Conservation (phyloP, 2,888 invertebrate genomes). For the Tineola bisselliella region DNA sequence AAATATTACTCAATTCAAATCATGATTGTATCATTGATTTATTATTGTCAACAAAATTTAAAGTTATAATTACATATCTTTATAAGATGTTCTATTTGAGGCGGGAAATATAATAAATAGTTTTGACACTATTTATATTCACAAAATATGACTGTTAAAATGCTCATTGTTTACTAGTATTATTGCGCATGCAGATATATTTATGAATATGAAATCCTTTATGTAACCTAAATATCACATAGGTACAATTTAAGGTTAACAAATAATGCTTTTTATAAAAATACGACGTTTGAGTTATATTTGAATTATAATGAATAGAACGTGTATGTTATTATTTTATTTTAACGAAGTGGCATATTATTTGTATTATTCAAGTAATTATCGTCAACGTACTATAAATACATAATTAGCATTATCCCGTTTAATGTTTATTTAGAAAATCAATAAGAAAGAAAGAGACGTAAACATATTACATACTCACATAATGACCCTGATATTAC, state of each 20-base stretch:
- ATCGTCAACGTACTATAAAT: neutral
- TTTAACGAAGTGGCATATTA: neutral
- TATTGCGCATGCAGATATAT: too few relatives aligned
- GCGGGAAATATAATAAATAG: too few relatives aligned
- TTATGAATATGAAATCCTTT: neutral
- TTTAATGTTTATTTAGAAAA: slow-evolving; percentile 4
- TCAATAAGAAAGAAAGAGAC: slow-evolving; percentile 19
- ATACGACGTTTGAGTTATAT: neutral
- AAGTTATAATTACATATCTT: too few relatives aligned
- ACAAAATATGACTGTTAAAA: too few relatives aligned
- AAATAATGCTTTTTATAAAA: neutral
- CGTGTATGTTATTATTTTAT: neutral
- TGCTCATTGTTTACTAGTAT: too few relatives aligned
- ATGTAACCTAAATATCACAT: neutral
- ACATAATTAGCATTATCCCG: neutral
- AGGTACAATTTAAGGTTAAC: neutral
- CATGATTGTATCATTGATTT: too few relatives aligned
- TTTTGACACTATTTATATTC: too few relatives aligned
- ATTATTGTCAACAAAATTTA: too few relatives aligned
- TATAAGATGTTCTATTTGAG: too few relatives aligned
- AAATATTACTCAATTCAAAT: too few relatives aligned
- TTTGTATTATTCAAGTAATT: neutral
- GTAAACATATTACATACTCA: slow-evolving; percentile 18
- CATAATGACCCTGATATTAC: slow-evolving; percentile 21
- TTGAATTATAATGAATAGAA: neutral